Evolutionary conservation across 2,797 vertebrate species (phyloP).

Genomic region (Margarornis squamiger): DNA sequence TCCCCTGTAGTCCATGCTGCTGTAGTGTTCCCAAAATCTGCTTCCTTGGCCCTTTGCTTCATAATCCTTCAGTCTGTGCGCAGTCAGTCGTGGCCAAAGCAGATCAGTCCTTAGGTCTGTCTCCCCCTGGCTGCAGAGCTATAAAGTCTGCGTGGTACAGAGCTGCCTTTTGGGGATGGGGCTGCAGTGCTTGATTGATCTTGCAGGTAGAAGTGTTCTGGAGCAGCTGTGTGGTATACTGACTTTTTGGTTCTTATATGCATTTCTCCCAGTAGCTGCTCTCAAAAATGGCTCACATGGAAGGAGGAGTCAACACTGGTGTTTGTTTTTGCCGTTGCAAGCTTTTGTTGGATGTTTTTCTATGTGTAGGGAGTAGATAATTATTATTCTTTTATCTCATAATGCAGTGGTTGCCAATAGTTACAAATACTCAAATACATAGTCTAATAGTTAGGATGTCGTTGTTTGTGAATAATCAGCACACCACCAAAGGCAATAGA

Average conservation of each 20-base stretch:
- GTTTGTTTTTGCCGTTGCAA: neutral
- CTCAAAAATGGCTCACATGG: neutral
- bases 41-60: neutral
- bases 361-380: neutral
- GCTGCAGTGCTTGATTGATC: neutral
- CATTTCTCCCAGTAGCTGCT: neutral
- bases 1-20: neutral
- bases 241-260: neutral
- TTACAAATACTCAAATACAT: neutral
- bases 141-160: neutral
- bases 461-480: neutral
- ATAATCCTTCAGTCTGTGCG: neutral
- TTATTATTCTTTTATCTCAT: neutral
- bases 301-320: neutral
- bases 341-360: neutral
- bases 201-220: neutral
- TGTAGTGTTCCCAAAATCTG: neutral
- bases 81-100: neutral
- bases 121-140: neutral
- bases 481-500: neutral
- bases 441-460: neutral
- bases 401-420: neutral
- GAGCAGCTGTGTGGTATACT: neutral
- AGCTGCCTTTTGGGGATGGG: neutral
- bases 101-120: neutral